phyloP scores from a whole-genome alignment of 2,113 vertebrate species.

The Oreochromis tanganicae region DNA sequence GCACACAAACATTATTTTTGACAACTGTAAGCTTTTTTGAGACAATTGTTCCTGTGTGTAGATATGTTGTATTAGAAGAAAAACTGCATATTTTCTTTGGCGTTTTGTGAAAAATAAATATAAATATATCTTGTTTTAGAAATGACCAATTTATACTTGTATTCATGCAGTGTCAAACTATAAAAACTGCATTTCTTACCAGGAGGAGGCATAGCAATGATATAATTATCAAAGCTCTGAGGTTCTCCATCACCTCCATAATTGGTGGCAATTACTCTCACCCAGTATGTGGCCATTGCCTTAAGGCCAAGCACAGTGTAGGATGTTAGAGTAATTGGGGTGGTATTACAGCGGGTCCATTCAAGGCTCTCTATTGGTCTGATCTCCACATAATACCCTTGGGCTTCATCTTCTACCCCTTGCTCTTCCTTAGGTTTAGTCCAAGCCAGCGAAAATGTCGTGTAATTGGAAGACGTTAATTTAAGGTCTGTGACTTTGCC shows the following conservation, averaged over 20 bases:
- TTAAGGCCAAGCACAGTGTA: slow-evolving; percentile 79
- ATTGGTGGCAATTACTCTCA: slow-evolving; percentile 79
- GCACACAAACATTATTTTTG: background rate
- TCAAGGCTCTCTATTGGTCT: slow-evolving; percentile 62
- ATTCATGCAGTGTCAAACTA: background rate
- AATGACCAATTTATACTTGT: background rate
- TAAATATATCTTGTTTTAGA: background rate
- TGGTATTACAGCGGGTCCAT: slow-evolving; percentile 79
- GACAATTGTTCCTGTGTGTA: background rate
- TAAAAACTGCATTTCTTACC: slow-evolving; percentile 58
- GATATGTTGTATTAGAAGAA: background rate
- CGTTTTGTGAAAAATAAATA: background rate
- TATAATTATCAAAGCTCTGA: slow-evolving; percentile 63
- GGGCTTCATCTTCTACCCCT: slow-evolving; percentile 66
- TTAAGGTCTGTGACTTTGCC: slow-evolving; percentile 80
- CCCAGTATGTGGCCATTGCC: slow-evolving; percentile 71
- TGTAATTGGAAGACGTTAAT: slow-evolving; percentile 75
- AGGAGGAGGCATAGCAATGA: slow-evolving; percentile 63
- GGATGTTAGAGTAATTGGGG: slow-evolving; percentile 63
- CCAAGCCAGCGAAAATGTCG: slow-evolving; percentile 81
- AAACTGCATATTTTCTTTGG: background rate
- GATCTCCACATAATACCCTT: slow-evolving; percentile 84
- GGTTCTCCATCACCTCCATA: slow-evolving; percentile 77
- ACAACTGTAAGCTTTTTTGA: background rate
- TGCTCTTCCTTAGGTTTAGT: slow-evolving; percentile 68